A percentile compares a stretch with the other conserved stretches of the same genome.
Evolutionary conservation across 2,113 vertebrate genomes (phyloP).

Genomic region (Seriola dumerili): DNA sequence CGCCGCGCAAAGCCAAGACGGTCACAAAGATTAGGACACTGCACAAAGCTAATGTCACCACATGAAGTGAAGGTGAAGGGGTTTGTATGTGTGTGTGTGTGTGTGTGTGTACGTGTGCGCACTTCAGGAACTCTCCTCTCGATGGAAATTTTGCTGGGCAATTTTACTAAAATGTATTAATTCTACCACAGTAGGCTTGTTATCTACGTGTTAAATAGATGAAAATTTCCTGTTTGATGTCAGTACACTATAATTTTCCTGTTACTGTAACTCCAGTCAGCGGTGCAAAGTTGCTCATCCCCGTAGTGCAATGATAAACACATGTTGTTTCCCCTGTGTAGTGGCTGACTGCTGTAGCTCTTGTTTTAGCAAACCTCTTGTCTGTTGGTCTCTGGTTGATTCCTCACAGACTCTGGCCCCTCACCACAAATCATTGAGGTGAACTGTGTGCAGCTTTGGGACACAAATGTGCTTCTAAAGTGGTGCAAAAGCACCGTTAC

Average conservation of each 20-base stretch:
- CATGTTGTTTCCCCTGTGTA: constrained; percentile 58
- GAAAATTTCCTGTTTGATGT: constrained; percentile 46
- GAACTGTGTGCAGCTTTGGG: constrained; percentile 37
- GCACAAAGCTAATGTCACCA: constrained; percentile 52
- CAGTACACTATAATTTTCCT: constrained; percentile 25
- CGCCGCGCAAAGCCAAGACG: constrained; percentile 69
- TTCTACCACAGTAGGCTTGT: background rate
- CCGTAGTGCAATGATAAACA: constrained; percentile 47
- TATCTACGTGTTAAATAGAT: constrained; percentile 35
- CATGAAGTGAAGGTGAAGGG: constrained; percentile 40
- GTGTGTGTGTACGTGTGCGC: constrained; percentile 23
- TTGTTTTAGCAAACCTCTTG: constrained; percentile 47
- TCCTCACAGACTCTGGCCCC: constrained; percentile 59
- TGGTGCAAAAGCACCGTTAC: constrained; percentile 18
- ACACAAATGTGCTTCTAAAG: constrained; percentile 29
- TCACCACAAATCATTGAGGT: constrained; percentile 58
- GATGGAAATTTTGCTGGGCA: background rate
- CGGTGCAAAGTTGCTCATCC: constrained; percentile 51
- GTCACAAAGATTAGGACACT: constrained; percentile 61
- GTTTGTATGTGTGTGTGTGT: constrained; percentile 18
- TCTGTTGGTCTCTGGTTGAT: constrained; percentile 53
- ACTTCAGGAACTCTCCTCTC: constrained; percentile 28
- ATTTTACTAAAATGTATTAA: background rate
- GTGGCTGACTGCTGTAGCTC: constrained; percentile 48
- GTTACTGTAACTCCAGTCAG: constrained; percentile 28